Evolutionary conservation across 2,797 vertebrate species (phyloP).

Genomic region (Zalophus californianus): DNA sequence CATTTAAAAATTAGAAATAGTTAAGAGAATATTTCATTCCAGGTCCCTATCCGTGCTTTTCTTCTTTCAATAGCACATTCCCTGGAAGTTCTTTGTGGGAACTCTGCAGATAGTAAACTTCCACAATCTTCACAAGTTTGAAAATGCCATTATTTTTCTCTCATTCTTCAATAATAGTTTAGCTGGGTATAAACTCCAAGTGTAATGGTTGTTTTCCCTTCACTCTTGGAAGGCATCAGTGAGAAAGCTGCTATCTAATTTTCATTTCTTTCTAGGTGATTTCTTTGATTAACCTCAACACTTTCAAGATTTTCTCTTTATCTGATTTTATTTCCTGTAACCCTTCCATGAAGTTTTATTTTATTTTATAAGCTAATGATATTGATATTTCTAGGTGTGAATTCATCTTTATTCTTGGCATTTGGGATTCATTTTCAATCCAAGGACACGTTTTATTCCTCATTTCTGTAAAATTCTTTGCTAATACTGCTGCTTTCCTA

Average conservation of each 20-base stretch:
- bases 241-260: not conserved
- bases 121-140: not conserved
- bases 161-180: not conserved
- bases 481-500: not conserved
- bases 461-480: not conserved
- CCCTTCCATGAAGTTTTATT: not conserved
- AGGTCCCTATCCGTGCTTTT: not conserved
- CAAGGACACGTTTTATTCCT: not conserved
- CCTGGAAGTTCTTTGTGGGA: not conserved
- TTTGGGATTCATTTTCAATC: not conserved
- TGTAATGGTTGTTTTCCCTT: not conserved
- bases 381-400: not conserved
- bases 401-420: not conserved
- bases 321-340: not conserved
- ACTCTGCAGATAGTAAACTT: not conserved
- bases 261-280: not conserved
- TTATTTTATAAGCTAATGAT: slow-evolving; percentile 17
- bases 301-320: not conserved
- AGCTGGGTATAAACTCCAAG: not conserved
- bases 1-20: not conserved
- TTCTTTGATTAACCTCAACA: not conserved
- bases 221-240: not conserved
- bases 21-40: slow-evolving; percentile 37
- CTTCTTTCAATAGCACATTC: not conserved
- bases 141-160: not conserved